Evolutionary conservation across 2,113 vertebrate genomes (phyloP).

Genomic region (Nettapus auritus): DNA sequence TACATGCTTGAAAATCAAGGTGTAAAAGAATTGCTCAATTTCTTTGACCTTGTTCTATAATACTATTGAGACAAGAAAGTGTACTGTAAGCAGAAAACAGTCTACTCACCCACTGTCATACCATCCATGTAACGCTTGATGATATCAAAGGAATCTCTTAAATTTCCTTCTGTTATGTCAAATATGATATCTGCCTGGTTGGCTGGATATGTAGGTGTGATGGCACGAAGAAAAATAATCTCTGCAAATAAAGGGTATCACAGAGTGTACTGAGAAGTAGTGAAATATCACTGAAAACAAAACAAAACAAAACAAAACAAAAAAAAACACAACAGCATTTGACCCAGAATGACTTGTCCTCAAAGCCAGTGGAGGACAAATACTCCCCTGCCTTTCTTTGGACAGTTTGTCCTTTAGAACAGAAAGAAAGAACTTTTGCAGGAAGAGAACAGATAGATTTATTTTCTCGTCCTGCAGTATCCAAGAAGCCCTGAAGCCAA

Average conservation of each 20-base stretch:
- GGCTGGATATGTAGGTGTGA: slow-evolving; percentile 80
- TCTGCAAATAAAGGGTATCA: slow-evolving; percentile 78
- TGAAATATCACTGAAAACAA: background rate
- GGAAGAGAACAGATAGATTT: background rate
- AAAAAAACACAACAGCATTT: background rate
- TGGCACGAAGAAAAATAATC: slow-evolving; percentile 93
- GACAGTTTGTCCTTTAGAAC: background rate
- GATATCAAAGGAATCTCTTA: slow-evolving; percentile 92
- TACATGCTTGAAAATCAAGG: background rate
- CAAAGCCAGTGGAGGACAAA: background rate
- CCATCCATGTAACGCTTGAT: slow-evolving; percentile 90
- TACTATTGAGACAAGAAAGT: background rate
- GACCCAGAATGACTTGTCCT: background rate
- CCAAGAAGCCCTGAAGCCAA: background rate
- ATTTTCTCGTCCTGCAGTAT: background rate
- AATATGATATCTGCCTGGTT: slow-evolving; percentile 91
- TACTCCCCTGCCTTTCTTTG: too few species aligned
- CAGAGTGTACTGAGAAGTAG: background rate
- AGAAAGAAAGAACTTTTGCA: background rate
- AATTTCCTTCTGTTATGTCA: slow-evolving; percentile 92
- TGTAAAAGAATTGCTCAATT: background rate
- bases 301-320: background rate
- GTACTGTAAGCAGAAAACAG: background rate
- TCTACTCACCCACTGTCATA: slow-evolving; percentile 90
- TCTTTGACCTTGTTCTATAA: background rate